phyloP scores from a whole-genome alignment of 2,113 vertebrate genomes.

The Crotalus tigris region DNA sequence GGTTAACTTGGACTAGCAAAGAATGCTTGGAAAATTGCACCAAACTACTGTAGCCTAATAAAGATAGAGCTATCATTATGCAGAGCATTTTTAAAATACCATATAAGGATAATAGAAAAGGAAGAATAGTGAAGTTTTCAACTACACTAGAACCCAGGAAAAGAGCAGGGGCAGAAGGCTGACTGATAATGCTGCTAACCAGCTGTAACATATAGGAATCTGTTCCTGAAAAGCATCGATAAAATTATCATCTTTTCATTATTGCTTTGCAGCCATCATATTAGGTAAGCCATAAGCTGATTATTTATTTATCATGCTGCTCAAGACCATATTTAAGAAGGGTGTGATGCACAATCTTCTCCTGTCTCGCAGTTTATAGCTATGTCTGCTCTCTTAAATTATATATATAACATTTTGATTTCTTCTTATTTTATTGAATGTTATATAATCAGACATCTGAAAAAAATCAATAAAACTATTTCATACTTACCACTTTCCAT shows the following conservation, averaged over 20 bases:
- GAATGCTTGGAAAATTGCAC: background rate
- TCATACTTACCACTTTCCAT: conserved; percentile 96
- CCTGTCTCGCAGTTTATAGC: background rate
- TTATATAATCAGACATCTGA: background rate
- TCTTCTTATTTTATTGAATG: background rate
- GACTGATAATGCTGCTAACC: background rate
- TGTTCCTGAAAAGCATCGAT: background rate
- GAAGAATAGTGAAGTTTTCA: background rate
- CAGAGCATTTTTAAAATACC: background rate
- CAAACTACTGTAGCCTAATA: background rate
- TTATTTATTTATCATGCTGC: background rate
- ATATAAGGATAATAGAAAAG: background rate
- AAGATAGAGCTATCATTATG: background rate
- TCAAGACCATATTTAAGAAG: background rate
- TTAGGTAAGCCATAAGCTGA: background rate
- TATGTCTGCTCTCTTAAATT: background rate
- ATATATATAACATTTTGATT: background rate
- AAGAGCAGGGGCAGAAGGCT: background rate
- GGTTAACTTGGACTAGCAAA: background rate
- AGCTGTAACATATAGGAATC: background rate
- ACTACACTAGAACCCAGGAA: background rate
- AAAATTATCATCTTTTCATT: background rate
- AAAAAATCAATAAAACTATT: background rate
- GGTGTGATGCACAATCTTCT: background rate
- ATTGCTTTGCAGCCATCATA: background rate